phyloP scores from a whole-genome alignment of 1,140 invertebrate species.

The Aphis gossypii region DNA sequence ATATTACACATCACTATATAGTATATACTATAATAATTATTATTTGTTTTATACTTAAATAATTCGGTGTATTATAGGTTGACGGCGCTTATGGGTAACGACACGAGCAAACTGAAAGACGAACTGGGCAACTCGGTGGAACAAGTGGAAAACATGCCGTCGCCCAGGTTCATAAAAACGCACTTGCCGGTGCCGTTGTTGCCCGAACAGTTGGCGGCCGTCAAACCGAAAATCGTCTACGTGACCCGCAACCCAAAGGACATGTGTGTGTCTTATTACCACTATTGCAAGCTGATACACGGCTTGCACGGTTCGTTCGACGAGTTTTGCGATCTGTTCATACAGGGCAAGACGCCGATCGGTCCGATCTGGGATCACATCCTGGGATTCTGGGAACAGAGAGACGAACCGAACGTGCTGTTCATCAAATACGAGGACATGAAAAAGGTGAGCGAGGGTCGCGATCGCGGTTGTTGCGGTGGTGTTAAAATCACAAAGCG shows the following conservation, averaged over 20 bases:
- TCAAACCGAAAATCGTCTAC: conserved; percentile 87
- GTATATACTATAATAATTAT: too few relatives aligned
- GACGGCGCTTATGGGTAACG: conserved; percentile 66
- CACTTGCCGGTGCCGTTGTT: conserved; percentile 80
- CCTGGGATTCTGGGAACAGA: conserved; percentile 64
- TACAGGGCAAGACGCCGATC: conserved; percentile 69
- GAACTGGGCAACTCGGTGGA: conserved; percentile 72
- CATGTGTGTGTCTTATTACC: conserved; percentile 88
- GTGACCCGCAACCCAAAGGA: conserved; percentile 93
- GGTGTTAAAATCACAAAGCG: neutral
- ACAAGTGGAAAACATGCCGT: conserved; percentile 71
- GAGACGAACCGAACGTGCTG: conserved; percentile 65
- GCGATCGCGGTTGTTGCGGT: too few relatives aligned
- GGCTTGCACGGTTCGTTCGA: conserved; percentile 76
- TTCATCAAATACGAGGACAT: conserved; percentile 68
- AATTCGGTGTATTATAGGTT: conserved; percentile 62
- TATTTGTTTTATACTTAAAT: neutral
- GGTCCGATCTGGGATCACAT: conserved; percentile 64
- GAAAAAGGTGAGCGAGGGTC: conserved; percentile 62
- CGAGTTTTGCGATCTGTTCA: conserved; percentile 82
- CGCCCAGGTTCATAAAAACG: conserved; percentile 80
- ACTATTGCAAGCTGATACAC: conserved; percentile 80
- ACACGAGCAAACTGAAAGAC: conserved; percentile 65
- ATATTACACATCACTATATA: neutral
- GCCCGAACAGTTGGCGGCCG: conserved; percentile 71